Evolutionary conservation across 2,888 invertebrate species (phyloP).

Genomic region (Dryomyza anilis): DNA sequence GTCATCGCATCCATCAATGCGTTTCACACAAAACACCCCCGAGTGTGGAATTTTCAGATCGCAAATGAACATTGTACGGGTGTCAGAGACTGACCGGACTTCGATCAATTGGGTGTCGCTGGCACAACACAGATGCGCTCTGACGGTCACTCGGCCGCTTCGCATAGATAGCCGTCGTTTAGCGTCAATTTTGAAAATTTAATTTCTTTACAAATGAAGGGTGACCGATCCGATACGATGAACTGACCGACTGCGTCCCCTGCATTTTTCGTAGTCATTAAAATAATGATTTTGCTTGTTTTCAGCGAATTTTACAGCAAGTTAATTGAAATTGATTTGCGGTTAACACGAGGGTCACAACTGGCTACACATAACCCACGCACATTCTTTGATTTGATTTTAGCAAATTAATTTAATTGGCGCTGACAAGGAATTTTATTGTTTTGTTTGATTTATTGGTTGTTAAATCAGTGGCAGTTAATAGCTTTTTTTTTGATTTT

Average conservation of each 20-base stretch:
- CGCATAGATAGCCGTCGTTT: not conserved
- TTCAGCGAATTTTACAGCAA: conserved; percentile 23
- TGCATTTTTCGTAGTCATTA: conserved; percentile 5
- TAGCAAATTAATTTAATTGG: conserved; percentile 24
- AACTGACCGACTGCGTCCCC: no score
- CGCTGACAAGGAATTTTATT: conserved; percentile 6
- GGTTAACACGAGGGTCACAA: not conserved
- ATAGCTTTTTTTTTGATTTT: no score
- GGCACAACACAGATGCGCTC: conserved; percentile 3
- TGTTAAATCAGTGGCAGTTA: no score
- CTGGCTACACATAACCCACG: not conserved
- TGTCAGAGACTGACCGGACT: not conserved
- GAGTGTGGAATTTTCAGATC: not conserved
- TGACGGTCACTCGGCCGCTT: not conserved
- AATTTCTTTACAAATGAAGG: not conserved
- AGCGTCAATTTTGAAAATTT: conserved; percentile 16
- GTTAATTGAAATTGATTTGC: conserved; percentile 14
- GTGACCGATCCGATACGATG: conserved; percentile 8
- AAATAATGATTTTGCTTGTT: conserved; percentile 23
- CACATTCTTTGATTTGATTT: not conserved
- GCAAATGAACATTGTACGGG: not conserved
- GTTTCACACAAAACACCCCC: not conserved
- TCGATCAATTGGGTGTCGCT: not conserved
- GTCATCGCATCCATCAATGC: conserved; percentile 16
- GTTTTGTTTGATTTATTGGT: conserved; percentile 17